phyloP scores from a whole-genome alignment of 2,113 vertebrate genomes.

The Fulmarus glacialis region DNA sequence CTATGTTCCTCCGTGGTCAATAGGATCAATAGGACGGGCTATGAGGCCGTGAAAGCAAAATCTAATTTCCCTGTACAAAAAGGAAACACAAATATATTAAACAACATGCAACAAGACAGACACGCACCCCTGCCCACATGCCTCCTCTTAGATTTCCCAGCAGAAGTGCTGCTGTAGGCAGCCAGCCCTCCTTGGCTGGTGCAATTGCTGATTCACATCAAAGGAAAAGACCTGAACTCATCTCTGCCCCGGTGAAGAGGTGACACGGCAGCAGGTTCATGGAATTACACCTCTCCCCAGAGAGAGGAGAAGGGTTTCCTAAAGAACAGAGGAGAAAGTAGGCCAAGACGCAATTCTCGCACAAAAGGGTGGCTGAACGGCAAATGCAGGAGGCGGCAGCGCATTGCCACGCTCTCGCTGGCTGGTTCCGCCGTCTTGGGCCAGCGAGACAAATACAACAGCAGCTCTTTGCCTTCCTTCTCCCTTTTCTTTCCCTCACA shows the following conservation, averaged over 20 bases:
- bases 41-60: slow-evolving; percentile 56
- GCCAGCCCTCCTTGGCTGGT: not conserved
- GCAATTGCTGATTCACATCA: not conserved
- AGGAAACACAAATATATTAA: slow-evolving; percentile 25
- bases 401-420: rapidly evolving
- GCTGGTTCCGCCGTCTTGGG: rapidly evolving
- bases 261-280: not conserved
- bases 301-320: not conserved
- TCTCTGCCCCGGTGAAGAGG: not conserved
- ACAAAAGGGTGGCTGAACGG: not conserved
- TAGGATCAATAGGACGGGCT: slow-evolving; percentile 44
- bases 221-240: not conserved
- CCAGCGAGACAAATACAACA: not conserved
- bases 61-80: slow-evolving; percentile 59
- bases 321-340: not conserved
- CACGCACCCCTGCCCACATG: rapidly evolving
- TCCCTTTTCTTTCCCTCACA: not conserved
- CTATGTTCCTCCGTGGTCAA: slow-evolving; percentile 55
- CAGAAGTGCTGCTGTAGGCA: not conserved
- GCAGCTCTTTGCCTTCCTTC: not conserved
- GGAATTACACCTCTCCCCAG: not conserved
- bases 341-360: not conserved
- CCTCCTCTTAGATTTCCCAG: not conserved
- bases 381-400: not conserved
- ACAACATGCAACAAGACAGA: not conserved